Evolutionary conservation across 2,888 invertebrate species (phyloP).

Genomic region (Allophyes oxyacanthae): DNA sequence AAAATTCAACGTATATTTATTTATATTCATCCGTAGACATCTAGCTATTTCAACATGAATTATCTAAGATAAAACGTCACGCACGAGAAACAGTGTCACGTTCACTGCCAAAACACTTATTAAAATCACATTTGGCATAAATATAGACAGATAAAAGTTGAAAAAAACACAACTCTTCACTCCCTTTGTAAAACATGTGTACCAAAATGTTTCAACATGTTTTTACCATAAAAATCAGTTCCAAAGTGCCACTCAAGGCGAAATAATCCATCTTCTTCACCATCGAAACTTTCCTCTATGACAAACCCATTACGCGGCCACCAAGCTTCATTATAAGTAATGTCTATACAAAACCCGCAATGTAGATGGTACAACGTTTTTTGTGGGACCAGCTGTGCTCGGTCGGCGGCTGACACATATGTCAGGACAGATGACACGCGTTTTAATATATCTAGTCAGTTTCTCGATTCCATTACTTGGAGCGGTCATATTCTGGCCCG

Average conservation of each 20-base stretch:
- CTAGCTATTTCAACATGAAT: too few species aligned
- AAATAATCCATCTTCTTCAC: constrained; percentile 51
- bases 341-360: constrained; percentile 21
- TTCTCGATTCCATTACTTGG: constrained; percentile 42
- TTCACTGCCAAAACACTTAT: too few species aligned
- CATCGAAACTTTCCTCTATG: background rate
- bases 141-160: too few species aligned
- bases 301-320: constrained; percentile 23
- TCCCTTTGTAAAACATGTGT: constrained; percentile 5
- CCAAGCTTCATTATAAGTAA: background rate
- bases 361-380: constrained; percentile 31
- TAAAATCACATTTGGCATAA: too few species aligned
- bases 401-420: constrained; percentile 41
- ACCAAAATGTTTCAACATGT: constrained; percentile 3
- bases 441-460: constrained; percentile 55
- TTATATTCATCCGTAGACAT: too few species aligned
- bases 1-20: too few species aligned
- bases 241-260: constrained; percentile 36
- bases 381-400: constrained; percentile 41
- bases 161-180: background rate
- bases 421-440: constrained; percentile 52
- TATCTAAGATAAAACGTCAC: too few species aligned
- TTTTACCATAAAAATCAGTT: constrained; percentile 42
- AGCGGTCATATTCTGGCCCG: constrained; percentile 38
- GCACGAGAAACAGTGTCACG: too few species aligned